Conservation (phyloP, 1,140 invertebrate species). For the Dufourea novaeangliae region DNA sequence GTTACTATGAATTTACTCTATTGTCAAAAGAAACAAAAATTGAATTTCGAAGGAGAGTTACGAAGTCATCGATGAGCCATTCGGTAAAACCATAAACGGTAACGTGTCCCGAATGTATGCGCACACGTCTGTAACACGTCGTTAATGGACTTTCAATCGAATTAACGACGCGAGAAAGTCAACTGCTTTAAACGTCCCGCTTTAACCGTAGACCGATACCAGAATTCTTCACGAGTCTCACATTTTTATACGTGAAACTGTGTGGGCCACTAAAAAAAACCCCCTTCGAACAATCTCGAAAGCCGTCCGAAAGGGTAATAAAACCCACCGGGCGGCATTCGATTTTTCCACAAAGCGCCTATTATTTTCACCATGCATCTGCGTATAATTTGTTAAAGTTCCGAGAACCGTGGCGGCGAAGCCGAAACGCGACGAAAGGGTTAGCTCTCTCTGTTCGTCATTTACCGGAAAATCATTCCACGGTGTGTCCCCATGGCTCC, state of each 20-base stretch:
- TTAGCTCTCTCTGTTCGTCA: too few species aligned
- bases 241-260: neutral
- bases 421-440: neutral
- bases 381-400: constrained; percentile 1
- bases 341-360: neutral
- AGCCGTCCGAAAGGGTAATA: neutral
- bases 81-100: too few species aligned
- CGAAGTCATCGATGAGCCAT: too few species aligned
- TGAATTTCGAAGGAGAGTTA: too few species aligned
- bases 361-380: constrained; percentile 4
- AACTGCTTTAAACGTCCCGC: too few species aligned
- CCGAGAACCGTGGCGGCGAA: neutral
- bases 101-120: too few species aligned
- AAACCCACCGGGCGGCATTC: neutral
- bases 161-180: too few species aligned
- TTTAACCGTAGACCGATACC: too few species aligned
- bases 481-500: neutral
- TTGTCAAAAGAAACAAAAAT: too few species aligned
- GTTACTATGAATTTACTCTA: too few species aligned
- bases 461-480: neutral
- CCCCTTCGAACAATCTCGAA: neutral
- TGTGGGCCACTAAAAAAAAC: neutral
- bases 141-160: too few species aligned
- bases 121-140: too few species aligned
- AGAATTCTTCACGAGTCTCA: neutral